Evolutionary conservation across 2,113 vertebrate species (phyloP), one percentile per base, ranked within the genome.

Genomic region (Psilopsiagon aurifrons): DNA sequence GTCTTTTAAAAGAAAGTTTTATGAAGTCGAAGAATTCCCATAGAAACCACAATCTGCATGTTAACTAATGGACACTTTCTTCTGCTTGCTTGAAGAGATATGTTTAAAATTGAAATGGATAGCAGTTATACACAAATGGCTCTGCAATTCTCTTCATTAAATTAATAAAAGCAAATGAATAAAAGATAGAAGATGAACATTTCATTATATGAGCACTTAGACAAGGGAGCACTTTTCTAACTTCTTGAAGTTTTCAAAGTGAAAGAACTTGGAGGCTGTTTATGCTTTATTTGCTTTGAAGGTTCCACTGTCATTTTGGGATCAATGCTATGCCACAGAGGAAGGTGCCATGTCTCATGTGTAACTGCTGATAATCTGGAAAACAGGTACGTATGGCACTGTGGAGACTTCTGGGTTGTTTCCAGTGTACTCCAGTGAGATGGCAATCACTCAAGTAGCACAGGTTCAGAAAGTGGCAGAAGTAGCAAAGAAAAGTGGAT

Each of bases 291-390:
- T 46, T 52, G 7, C 8, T 78, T 12, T 49, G 37, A 74, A 49
- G 15, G 13, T 80, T 86, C 10, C 31, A 60, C 11, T 64, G 19
- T 54, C 7, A 49, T 79, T 66, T 87, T 17, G 31, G 4, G 10
- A 76, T 55, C 62, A 75, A 5, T 59, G 43, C 28, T 46, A 6
- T 52, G 15, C 17, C 25, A 59, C 46, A 71, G 29, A 77, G 23
- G 14, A 41, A 18, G 6, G 2, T 59, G 6, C 8, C 12, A 39
- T 47, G 8, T 22, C 25, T 29, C 33, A 5, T 20, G 9, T 0
- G 0, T 28, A 35, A 31, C 24, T 24, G 20, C 24, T 69, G 15
- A 14, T 59, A 33, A 5, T 37, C 27, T 12, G 25, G 9, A 47
- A 35, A 57, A 22, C 24, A 49, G 24, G 6, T 59, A 13, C 33